phyloP scores from a whole-genome alignment of 2,113 vertebrate species.

The Pluvianellus socialis region DNA sequence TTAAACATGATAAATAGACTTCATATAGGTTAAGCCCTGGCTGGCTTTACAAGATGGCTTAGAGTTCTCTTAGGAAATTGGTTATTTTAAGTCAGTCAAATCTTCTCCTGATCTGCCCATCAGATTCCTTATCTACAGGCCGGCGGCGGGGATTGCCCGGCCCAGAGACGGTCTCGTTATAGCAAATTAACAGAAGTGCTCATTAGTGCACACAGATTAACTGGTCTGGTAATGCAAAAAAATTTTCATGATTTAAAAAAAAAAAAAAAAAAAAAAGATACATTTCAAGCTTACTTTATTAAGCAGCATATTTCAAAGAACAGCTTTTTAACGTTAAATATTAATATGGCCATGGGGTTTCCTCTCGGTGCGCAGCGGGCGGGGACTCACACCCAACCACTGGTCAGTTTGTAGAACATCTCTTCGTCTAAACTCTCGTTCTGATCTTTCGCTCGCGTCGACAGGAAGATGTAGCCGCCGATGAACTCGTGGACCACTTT shows the following conservation, averaged over 20 bases:
- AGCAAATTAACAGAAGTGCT: constrained; percentile 74
- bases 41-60: constrained; percentile 76
- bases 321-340: constrained; percentile 78
- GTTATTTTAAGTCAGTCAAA: constrained; percentile 44
- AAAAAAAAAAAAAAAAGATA: constrained; percentile 66
- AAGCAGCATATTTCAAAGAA: constrained; percentile 81
- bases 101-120: constrained; percentile 4
- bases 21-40: constrained; percentile 73
- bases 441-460: constrained; percentile 96
- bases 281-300: constrained; percentile 83
- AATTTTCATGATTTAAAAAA: constrained; percentile 42
- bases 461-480: constrained; percentile 97
- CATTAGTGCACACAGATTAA: constrained; percentile 76
- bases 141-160: background rate
- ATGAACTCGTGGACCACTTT: constrained; percentile 99
- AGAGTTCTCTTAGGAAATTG: constrained; percentile 55
- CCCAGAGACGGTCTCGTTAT: background rate
- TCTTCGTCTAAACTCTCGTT: constrained; percentile 98
- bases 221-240: constrained; percentile 72
- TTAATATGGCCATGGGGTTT: constrained; percentile 65
- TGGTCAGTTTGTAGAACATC: constrained; percentile 99
- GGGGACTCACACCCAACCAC: constrained; percentile 91
- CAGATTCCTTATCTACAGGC: background rate
- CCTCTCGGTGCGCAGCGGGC: background rate
- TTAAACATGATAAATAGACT: constrained; percentile 81